phyloP scores from a whole-genome alignment of 1,140 invertebrate genomes.

The Drosophila ironensis region DNA sequence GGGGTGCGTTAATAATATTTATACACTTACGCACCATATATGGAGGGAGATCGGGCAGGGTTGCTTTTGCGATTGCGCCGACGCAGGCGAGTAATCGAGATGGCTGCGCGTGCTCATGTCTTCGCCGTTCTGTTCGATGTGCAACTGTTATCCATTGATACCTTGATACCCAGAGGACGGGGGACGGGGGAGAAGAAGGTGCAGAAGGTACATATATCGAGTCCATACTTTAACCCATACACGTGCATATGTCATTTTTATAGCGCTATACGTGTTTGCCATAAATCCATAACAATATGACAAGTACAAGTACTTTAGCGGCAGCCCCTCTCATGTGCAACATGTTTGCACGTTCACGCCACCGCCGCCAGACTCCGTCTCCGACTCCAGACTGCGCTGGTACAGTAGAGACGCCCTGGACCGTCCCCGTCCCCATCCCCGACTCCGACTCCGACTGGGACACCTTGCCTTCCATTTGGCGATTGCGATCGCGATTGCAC shows the following conservation, averaged over 20 bases:
- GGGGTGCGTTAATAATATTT: background rate
- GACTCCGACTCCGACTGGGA: constrained; percentile 23
- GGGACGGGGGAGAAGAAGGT: background rate
- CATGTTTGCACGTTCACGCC: constrained; percentile 80
- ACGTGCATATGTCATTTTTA: constrained; percentile 79
- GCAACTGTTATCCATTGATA: constrained; percentile 36
- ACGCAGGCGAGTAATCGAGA: constrained; percentile 30
- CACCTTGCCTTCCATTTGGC: constrained; percentile 50
- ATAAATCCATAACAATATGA: constrained; percentile 82
- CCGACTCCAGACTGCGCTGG: constrained; percentile 12
- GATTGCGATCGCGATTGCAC: constrained; percentile 71
- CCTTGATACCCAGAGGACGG: no score
- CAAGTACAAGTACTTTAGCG: constrained; percentile 82
- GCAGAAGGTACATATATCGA: constrained; percentile 10
- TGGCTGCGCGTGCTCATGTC: constrained; percentile 69
- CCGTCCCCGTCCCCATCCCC: constrained; percentile 12
- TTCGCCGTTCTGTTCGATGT: constrained; percentile 16
- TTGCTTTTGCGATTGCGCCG: constrained; percentile 14
- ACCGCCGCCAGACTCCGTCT: constrained; percentile 32
- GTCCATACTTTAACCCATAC: constrained; percentile 58
- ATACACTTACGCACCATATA: no score
- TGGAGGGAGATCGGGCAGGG: background rate
- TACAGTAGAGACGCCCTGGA: constrained; percentile 47
- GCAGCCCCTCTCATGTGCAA: constrained; percentile 80
- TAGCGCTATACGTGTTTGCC: constrained; percentile 77